Evolutionary conservation across 2,113 vertebrate genomes (phyloP).

Genomic region (Grantiella picta): DNA sequence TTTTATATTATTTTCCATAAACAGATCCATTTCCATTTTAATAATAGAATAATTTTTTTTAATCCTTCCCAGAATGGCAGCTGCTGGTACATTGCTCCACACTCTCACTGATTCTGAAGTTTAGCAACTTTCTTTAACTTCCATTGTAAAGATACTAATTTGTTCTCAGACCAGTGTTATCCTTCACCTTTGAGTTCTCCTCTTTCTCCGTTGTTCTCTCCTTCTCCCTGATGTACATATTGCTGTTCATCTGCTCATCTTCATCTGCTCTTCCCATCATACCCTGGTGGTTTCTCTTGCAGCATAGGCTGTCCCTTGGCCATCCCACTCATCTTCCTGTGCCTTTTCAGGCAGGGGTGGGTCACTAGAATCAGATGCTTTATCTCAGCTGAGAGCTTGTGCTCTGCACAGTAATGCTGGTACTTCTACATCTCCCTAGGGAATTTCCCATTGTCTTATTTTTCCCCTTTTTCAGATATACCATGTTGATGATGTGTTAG

Average conservation of each 20-base stretch:
- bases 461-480: not conserved
- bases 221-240: not conserved
- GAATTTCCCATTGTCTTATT: not conserved
- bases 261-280: not conserved
- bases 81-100: not conserved
- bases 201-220: rapidly evolving
- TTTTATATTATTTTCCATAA: not conserved
- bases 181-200: not conserved
- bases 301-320: not conserved
- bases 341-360: not conserved
- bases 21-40: not conserved
- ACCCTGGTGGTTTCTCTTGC: not conserved
- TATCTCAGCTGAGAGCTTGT: not conserved
- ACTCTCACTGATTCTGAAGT: not conserved
- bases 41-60: not conserved
- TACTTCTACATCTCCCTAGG: not conserved
- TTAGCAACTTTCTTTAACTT: not conserved
- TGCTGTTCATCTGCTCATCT: not conserved
- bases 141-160: not conserved
- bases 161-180: not conserved
- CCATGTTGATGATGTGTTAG: not conserved
- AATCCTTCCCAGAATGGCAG: not conserved
- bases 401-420: not conserved
- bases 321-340: not conserved
- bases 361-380: not conserved